Conservation (phyloP, 2,797 vertebrate species). For the Adelosebastes latens region DNA sequence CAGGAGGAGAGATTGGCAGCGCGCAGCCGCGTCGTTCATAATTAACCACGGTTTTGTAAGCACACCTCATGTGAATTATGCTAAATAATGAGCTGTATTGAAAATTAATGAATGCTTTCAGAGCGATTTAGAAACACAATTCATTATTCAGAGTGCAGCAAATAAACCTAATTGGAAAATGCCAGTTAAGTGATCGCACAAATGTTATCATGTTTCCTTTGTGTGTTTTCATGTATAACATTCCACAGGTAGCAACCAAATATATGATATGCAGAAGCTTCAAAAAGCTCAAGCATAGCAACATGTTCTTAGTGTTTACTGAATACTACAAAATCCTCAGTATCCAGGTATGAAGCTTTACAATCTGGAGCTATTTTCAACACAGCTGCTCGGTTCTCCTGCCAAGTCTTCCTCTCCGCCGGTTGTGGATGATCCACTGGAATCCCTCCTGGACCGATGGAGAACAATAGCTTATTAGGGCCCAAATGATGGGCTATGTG, state of each 20-base stretch:
- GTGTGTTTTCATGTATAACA: not conserved
- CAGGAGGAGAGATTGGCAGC: slow-evolving; percentile 23
- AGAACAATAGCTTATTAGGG: slow-evolving; percentile 47
- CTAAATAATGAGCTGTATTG: slow-evolving; percentile 57
- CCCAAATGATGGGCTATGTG: slow-evolving; percentile 35
- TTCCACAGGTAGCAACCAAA: not conserved
- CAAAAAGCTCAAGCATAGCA: not conserved
- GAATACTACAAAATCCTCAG: not conserved
- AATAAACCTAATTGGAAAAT: slow-evolving; percentile 34
- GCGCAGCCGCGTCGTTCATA: slow-evolving; percentile 34
- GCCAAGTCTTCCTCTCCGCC: slow-evolving; percentile 25
- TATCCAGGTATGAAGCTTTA: slow-evolving; percentile 11
- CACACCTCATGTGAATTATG: slow-evolving; percentile 55
- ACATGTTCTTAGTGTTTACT: not conserved
- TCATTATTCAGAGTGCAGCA: slow-evolving; percentile 40
- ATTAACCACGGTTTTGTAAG: slow-evolving; percentile 50
- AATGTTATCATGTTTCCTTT: not conserved
- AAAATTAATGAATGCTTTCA: slow-evolving; percentile 48
- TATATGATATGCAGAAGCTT: not conserved
- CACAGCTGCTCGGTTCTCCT: slow-evolving; percentile 22
- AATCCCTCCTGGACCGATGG: slow-evolving; percentile 36
- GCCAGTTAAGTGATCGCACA: slow-evolving; percentile 8
- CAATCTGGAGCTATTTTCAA: slow-evolving; percentile 26
- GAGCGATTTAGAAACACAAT: slow-evolving; percentile 46
- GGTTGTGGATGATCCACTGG: slow-evolving; percentile 20